phyloP scores from a whole-genome alignment of 2,113 vertebrate species.

The Scomber japonicus region DNA sequence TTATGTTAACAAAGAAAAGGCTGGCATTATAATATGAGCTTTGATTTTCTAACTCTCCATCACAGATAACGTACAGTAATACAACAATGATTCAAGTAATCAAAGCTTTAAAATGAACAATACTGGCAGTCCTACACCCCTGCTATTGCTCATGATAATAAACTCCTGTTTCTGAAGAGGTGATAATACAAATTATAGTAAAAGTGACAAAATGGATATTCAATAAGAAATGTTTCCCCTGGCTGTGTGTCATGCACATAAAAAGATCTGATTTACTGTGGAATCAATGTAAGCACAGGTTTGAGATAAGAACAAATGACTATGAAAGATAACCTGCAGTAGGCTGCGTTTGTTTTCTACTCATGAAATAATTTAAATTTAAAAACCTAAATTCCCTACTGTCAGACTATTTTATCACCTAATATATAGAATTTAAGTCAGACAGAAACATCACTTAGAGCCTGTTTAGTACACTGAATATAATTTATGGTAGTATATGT shows the following conservation, averaged over 20 bases:
- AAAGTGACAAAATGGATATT: conserved; percentile 35
- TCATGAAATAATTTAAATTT: neutral
- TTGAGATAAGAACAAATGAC: conserved; percentile 29
- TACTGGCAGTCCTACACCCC: neutral
- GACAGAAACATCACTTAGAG: neutral
- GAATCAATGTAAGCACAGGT: conserved; percentile 24
- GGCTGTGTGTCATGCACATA: conserved; percentile 16
- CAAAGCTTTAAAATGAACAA: neutral
- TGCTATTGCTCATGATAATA: conserved; percentile 14
- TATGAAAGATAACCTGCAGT: conserved; percentile 5
- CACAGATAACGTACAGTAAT: neutral
- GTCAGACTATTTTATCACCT: too few relatives aligned
- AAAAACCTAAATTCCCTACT: neutral
- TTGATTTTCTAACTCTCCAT: neutral
- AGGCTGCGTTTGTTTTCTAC: neutral
- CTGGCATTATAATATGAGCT: neutral
- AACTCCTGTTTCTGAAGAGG: conserved; percentile 10
- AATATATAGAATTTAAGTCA: neutral
- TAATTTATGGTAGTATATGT: neutral
- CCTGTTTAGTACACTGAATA: neutral
- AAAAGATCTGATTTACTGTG: conserved; percentile 44
- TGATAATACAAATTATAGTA: conserved; percentile 38
- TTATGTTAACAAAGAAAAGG: neutral
- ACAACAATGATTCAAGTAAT: neutral
- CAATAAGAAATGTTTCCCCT: conserved; percentile 19